Evolutionary conservation across 2,888 invertebrate species (phyloP), one percentile per base, ranked within the genome.

Genomic region (Cataglyphis albicans): DNA sequence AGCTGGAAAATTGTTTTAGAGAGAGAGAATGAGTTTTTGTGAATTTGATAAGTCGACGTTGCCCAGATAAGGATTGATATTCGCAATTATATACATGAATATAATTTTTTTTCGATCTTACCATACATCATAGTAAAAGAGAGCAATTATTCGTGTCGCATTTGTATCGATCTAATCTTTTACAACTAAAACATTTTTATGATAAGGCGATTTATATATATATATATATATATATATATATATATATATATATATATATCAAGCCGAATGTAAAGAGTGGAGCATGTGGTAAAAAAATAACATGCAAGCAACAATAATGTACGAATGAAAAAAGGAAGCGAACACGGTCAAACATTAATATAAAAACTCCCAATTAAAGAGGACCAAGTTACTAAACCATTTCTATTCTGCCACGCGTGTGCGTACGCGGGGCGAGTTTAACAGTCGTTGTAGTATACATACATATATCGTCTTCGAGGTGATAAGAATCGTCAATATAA

Each of bases 341-440:
- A 87, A 78, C 67, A 7, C 48, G 74, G 82, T 84, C 83, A 75
- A 86, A 52, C 74, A 70, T 88, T 85, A 87, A 82, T 29, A 78
- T 86, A 85, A 86, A 87, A 82, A 90, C 88, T 90, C 90, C 89
- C 86, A 87, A 87, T 78, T 84, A 89, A 86, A 89, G 86, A 89
- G 90, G 89, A 91, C 89, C 89, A 90, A 89, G 87, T 81, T 89
- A 85, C 85, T 82, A 87, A 89, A 87, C 86, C 75, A 73, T 86
- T 89, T 87, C 86, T 87, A 88, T 25, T 25, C 25, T 67, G 74
- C 82, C 75, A 76, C 44, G 41, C 73, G 41, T 73, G 84, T 72
- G 82, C 48, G 41, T 32, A 32, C 63, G 41, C 63, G 21, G 68
- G 80, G 65, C 75, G 83, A 65, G 32, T 68, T 74, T 83, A 83